These are phyloP conservation scores for Cromileptes altivelis DNA, from an alignment of 2,113 vertebrate species.

Conservation along the genomic window DNA sequence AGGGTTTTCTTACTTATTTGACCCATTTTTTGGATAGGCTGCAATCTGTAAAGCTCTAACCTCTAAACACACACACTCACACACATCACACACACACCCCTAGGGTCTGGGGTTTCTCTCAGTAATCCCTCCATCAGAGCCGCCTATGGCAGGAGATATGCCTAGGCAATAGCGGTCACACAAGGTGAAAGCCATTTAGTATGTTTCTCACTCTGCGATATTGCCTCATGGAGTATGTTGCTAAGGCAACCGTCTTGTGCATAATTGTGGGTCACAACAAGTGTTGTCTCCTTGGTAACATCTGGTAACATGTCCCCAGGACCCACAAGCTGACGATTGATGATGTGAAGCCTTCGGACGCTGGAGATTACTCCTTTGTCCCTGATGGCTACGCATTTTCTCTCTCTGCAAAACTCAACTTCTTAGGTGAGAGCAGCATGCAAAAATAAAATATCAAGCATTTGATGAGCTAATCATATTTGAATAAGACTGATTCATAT, in stretches of 20 bases:
- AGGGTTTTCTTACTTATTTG: conserved; percentile 56
- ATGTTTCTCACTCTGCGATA: conserved; percentile 41
- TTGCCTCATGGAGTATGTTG: conserved; percentile 59
- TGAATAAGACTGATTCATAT: neutral
- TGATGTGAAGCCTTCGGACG: conserved; percentile 88
- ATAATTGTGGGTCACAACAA: conserved; percentile 60
- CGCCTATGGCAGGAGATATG: conserved; percentile 36
- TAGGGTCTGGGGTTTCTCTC: conserved; percentile 46
- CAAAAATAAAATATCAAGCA: neutral
- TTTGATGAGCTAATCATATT: neutral
- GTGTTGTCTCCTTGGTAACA: conserved; percentile 69
- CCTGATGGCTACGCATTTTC: conserved; percentile 91
- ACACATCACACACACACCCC: conserved; percentile 19
- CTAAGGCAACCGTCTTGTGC: conserved; percentile 69
- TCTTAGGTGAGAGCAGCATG: conserved; percentile 85
- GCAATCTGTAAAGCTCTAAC: conserved; percentile 56
- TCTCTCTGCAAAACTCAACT: conserved; percentile 93
- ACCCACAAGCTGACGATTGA: conserved; percentile 91
- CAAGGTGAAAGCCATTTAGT: conserved; percentile 71
- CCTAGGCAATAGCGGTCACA: conserved; percentile 60
- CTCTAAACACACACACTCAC: conserved; percentile 32
- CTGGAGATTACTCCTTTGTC: conserved; percentile 92
- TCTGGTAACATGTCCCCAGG: conserved; percentile 76
- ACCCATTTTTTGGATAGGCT: conserved; percentile 63
- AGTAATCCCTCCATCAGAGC: conserved; percentile 66